These are phyloP conservation scores for Augiades crinisus DNA, from an alignment of 2,888 invertebrate species.

Conservation along the genomic window DNA sequence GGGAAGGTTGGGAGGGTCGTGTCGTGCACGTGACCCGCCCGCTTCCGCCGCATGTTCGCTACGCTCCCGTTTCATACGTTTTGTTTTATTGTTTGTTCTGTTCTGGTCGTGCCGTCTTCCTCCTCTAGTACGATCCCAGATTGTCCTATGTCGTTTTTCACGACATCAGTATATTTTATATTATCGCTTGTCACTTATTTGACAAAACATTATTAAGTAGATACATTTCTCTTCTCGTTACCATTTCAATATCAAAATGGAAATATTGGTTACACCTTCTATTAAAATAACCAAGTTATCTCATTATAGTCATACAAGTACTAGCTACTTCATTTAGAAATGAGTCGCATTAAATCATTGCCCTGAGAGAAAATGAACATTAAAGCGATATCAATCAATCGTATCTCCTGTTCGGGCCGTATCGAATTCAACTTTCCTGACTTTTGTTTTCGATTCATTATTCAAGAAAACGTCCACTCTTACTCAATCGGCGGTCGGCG, in stretches of 20 bases:
- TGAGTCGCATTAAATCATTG: slow-evolving; percentile 3
- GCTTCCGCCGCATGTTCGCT: slow-evolving; percentile 10
- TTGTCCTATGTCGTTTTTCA: too few relatives aligned
- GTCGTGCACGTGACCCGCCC: slow-evolving; percentile 16
- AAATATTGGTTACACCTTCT: too few relatives aligned
- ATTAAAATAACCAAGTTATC: too few relatives aligned
- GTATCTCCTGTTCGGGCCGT: slow-evolving; percentile 18
- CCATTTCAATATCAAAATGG: too few relatives aligned
- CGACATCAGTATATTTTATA: too few relatives aligned
- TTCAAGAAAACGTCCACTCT: slow-evolving; percentile 23
- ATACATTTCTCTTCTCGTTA: too few relatives aligned
- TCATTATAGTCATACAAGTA: too few relatives aligned
- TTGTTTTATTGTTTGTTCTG: background rate
- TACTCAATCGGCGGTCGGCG: slow-evolving; percentile 18
- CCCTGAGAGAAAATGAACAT: slow-evolving; percentile 16
- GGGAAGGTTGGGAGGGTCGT: slow-evolving; percentile 15
- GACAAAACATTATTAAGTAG: too few relatives aligned
- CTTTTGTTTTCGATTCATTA: slow-evolving; percentile 26
- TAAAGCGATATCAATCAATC: slow-evolving; percentile 22
- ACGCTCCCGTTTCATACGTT: background rate
- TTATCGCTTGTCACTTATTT: too few relatives aligned
- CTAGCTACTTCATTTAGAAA: background rate
- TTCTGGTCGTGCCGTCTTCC: background rate
- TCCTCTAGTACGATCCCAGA: background rate
- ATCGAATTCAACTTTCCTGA: slow-evolving; percentile 25